Evolutionary conservation across 2,888 invertebrate genomes (phyloP).

Genomic region (Luperina nickerlii): DNA sequence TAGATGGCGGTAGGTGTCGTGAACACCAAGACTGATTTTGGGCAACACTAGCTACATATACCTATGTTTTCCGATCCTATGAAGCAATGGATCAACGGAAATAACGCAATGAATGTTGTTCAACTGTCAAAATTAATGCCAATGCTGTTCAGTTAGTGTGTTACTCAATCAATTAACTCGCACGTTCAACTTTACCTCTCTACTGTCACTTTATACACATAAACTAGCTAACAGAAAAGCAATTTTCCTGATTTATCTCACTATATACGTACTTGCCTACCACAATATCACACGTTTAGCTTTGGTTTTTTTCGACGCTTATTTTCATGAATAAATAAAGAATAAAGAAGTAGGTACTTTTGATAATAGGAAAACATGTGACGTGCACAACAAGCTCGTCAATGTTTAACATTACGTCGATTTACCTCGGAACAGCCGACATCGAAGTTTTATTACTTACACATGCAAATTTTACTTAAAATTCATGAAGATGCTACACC

Average conservation of each 20-base stretch:
- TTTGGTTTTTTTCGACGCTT: constrained; percentile 39
- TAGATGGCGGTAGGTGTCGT: no score
- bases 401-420: constrained; percentile 30
- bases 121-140: no score
- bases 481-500: background rate
- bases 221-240: constrained; percentile 30
- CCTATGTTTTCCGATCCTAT: no score
- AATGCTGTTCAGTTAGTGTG: background rate
- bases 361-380: constrained; percentile 49
- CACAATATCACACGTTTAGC: constrained; percentile 41
- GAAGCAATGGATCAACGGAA: no score
- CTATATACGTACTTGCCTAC: background rate
- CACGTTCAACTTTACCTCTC: constrained; percentile 6
- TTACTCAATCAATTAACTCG: background rate
- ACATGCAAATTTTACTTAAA: background rate
- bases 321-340: constrained; percentile 49
- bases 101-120: no score
- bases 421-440: constrained; percentile 7
- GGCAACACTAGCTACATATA: no score
- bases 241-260: constrained; percentile 27
- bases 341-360: constrained; percentile 25
- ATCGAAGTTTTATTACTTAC: constrained; percentile 13
- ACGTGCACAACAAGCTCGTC: constrained; percentile 25
- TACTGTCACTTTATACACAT: background rate
- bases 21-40: no score